Evolutionary conservation across 2,113 vertebrate species (phyloP).

Genomic region (Tachysurus fulvidraco): DNA sequence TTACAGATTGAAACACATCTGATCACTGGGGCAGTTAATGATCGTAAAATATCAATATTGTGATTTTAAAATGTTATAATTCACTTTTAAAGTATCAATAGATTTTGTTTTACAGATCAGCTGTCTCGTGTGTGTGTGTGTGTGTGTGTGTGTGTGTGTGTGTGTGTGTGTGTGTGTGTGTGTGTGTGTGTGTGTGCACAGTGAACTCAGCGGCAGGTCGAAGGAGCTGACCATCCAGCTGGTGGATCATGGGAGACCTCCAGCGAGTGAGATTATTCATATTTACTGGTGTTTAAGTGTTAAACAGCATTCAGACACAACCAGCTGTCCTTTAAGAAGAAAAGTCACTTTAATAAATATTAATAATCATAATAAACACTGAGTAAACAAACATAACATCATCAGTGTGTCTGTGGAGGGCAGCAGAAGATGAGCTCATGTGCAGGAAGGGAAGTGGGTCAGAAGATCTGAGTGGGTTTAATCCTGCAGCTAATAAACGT

Average conservation of each 20-base stretch:
- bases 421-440: neutral
- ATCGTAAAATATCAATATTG: neutral
- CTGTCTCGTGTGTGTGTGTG: too few relatives aligned
- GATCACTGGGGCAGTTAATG: neutral
- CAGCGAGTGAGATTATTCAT: conserved; percentile 76
- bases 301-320: neutral
- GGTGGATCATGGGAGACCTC: conserved; percentile 71
- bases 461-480: neutral
- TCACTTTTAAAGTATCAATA: neutral
- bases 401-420: neutral
- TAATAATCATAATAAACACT: neutral
- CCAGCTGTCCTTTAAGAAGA: too few relatives aligned
- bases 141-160: neutral
- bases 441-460: neutral
- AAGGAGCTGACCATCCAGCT: conserved; percentile 84
- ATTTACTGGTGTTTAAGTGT: neutral
- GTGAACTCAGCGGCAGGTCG: conserved; percentile 92
- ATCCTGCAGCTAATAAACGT: too few relatives aligned
- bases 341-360: too few relatives aligned
- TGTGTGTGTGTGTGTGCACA: conserved; percentile 61
- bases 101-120: too few relatives aligned
- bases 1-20: neutral
- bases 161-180: conserved; percentile 6
- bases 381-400: neutral
- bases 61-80: neutral